A percentile compares a stretch with the other conserved stretches of the same genome.
Evolutionary conservation across 2,888 invertebrate species (phyloP).

Genomic region (Merodon equestris): DNA sequence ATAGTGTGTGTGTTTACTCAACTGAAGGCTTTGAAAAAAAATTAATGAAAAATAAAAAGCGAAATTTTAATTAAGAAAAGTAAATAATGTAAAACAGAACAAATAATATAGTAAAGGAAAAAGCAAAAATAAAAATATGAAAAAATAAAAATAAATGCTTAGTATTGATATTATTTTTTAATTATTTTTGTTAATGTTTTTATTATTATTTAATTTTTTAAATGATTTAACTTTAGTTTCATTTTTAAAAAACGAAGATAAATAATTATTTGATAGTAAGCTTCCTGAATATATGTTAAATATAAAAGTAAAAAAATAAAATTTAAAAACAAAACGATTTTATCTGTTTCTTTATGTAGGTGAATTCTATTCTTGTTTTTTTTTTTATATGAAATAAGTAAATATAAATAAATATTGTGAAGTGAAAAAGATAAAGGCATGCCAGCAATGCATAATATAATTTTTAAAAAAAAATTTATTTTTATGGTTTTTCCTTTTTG

Average conservation of each 20-base stretch:
- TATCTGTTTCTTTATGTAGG: slow-evolving; percentile 60
- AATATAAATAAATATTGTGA: slow-evolving; percentile 59
- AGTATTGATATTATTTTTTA: slow-evolving; percentile 67
- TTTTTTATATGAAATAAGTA: slow-evolving; percentile 2
- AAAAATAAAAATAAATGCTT: slow-evolving; percentile 63
- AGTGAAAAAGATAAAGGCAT: slow-evolving; percentile 7
- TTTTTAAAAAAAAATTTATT: slow-evolving; percentile 27
- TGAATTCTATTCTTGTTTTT: slow-evolving; percentile 42
- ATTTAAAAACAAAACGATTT: slow-evolving; percentile 8
- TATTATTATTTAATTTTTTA: slow-evolving; percentile 68
- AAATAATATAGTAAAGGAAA: slow-evolving; percentile 27
- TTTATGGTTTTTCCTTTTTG: slow-evolving; percentile 43
- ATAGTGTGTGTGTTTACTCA: slow-evolving; percentile 69
- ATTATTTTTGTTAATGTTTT: slow-evolving; percentile 67
- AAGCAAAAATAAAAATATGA: slow-evolving; percentile 28
- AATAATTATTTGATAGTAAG: slow-evolving; percentile 58
- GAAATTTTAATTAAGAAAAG: slow-evolving; percentile 37
- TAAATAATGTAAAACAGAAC: slow-evolving; percentile 43
- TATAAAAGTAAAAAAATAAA: slow-evolving; percentile 54
- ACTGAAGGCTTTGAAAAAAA: slow-evolving; percentile 61
- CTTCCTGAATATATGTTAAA: slow-evolving; percentile 60
- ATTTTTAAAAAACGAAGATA: background rate
- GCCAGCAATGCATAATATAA: slow-evolving; percentile 54
- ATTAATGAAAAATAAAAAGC: slow-evolving; percentile 24
- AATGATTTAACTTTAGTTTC: slow-evolving; percentile 65